These are phyloP conservation scores for Lepus europaeus DNA, from an alignment of 2,113 vertebrate species.

Conservation along the genomic window DNA sequence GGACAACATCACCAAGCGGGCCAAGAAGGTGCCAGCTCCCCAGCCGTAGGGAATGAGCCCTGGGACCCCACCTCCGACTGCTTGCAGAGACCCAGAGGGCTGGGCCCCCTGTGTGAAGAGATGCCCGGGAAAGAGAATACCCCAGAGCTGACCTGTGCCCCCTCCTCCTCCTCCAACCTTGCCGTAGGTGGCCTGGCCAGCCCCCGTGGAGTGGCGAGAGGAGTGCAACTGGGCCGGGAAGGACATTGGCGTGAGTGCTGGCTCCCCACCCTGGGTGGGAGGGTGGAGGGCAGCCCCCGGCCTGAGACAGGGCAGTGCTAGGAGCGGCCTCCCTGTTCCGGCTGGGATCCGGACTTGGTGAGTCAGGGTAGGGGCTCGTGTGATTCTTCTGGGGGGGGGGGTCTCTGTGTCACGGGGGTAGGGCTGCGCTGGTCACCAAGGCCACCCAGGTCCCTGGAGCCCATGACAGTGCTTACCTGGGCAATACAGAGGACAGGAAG, in stretches of 20 bases:
- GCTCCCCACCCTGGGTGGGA: accelerated
- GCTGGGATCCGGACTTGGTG: slow-evolving; percentile 58
- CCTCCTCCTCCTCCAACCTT: neutral
- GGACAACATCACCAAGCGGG: slow-evolving; percentile 95
- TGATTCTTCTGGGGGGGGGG: slow-evolving; percentile 20
- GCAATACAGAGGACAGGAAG: neutral
- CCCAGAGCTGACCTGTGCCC: neutral
- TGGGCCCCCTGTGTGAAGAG: neutral
- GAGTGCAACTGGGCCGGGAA: slow-evolving; percentile 99
- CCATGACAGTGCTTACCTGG: neutral
- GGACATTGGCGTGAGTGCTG: slow-evolving; percentile 95
- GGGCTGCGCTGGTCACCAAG: neutral
- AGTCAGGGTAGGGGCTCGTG: slow-evolving; percentile 70
- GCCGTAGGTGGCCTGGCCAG: slow-evolving; percentile 96
- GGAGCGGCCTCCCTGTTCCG: slow-evolving; percentile 71
- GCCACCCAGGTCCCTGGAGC: neutral
- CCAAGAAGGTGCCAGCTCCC: slow-evolving; percentile 91
- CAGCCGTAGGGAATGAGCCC: neutral
- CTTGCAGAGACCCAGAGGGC: neutral
- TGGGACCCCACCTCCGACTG: neutral
- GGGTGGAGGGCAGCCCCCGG: neutral
- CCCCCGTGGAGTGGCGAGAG: slow-evolving; percentile 97
- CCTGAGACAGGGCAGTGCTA: neutral
- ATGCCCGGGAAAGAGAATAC: neutral
- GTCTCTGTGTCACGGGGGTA: slow-evolving; percentile 11